These are phyloP conservation scores for Trichopoda pennipes DNA, from an alignment of 2,888 invertebrate species.

Conservation along the genomic window DNA sequence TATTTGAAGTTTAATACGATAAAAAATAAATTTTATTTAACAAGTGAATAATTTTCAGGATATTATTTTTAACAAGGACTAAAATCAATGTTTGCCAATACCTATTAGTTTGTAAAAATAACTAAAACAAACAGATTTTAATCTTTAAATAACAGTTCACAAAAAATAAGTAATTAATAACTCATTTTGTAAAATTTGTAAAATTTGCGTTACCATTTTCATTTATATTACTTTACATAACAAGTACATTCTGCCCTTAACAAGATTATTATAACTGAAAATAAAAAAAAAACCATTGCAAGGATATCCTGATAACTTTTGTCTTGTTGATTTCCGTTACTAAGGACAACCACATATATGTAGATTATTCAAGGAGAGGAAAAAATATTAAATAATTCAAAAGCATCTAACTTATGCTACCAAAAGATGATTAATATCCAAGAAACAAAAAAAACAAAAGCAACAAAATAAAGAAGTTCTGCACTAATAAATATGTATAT, in stretches of 20 bases:
- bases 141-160: neutral
- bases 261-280: slow-evolving; percentile 15
- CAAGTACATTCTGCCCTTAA: neutral
- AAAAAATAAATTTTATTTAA: too few species aligned
- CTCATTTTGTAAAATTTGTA: neutral
- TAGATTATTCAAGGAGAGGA: slow-evolving; percentile 53
- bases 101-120: neutral
- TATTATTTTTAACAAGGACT: too few species aligned
- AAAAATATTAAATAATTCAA: slow-evolving; percentile 59
- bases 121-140: neutral
- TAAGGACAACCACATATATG: slow-evolving; percentile 54
- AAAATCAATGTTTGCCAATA: neutral
- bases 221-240: neutral
- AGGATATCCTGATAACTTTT: slow-evolving; percentile 67
- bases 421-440: slow-evolving; percentile 78
- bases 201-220: neutral
- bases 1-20: too few species aligned
- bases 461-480: slow-evolving; percentile 28
- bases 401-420: slow-evolving; percentile 75
- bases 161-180: slow-evolving; percentile 9
- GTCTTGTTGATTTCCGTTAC: slow-evolving; percentile 58
- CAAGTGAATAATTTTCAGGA: too few species aligned
- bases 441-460: slow-evolving; percentile 45
- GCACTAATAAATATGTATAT: slow-evolving; percentile 64
- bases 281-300: slow-evolving; percentile 44